phyloP scores from a whole-genome alignment of 2,797 vertebrate species.

The Xiphorhynchus erythropygius region DNA sequence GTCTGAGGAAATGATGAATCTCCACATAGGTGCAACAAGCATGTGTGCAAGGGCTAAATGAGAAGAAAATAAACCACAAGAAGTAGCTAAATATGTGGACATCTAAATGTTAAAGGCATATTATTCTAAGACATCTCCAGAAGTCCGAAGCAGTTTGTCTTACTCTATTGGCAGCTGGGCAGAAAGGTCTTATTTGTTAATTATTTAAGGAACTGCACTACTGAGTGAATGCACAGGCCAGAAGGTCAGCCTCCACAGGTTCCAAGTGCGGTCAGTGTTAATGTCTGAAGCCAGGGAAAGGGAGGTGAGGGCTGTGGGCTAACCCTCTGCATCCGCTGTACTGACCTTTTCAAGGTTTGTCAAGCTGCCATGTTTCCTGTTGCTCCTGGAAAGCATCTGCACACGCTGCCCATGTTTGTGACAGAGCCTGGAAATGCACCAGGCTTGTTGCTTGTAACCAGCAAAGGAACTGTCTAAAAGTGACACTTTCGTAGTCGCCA shows the following conservation, averaged over 20 bases:
- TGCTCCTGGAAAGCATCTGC: not conserved
- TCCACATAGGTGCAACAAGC: not conserved
- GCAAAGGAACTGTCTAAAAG: not conserved
- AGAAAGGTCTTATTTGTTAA: not conserved
- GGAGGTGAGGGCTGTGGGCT: not conserved
- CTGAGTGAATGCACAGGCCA: not conserved
- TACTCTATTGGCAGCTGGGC: not conserved
- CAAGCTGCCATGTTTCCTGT: not conserved
- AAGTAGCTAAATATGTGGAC: not conserved
- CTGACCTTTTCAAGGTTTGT: not conserved
- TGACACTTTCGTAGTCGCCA: not conserved
- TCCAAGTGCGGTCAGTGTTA: accelerated
- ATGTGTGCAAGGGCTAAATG: not conserved
- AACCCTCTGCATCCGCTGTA: not conserved
- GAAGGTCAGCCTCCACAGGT: not conserved
- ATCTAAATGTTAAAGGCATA: not conserved
- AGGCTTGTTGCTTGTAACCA: not conserved
- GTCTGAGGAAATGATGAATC: not conserved
- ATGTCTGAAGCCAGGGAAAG: not conserved
- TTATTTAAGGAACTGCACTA: not conserved
- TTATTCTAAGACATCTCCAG: not conserved
- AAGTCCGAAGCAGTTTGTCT: not conserved
- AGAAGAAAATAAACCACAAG: not conserved
- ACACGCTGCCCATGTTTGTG: accelerated
- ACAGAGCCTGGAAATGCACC: not conserved